Evolutionary conservation across 2,888 invertebrate genomes (phyloP), one percentile per base, ranked within the genome.

Genomic region (Achlya flavicornis): DNA sequence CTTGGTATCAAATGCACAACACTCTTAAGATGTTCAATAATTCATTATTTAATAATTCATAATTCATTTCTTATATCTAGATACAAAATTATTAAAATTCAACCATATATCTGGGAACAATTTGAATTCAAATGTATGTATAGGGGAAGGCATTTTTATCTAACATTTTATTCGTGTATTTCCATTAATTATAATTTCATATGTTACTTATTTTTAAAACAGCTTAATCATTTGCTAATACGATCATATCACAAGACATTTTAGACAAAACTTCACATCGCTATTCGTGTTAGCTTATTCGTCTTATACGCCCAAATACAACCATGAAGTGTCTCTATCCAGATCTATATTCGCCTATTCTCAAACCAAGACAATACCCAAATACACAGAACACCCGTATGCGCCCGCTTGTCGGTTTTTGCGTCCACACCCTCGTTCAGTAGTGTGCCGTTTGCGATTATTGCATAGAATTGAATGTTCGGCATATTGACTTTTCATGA

Each of bases 81-180:
- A 76, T 77, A 78, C 67, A 79, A 78, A 78, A 78, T 78, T 75
- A 76, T 72, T 75, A 73, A 72, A 75, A 76, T 64, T 66, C 66
- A 66, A 68, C 41, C 35, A 62, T 41, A 53, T 63, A 57, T 60
- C 26, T 60, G 60, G 16, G 60, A 41, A 53, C 53, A 4, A 53
- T 41, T 41, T n/a, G 35, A 41, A 48, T 48, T 53, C 19, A 53
- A 53, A 53, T 53, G 53, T 46, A 57, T 57, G 10, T 63, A 65
- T 63, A 63, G 57, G 53, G 65, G 63, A 63, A 65, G 65, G 61
- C 63, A 63, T 65, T 61, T 63, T 61, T 58, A 65, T 53, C 10
- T 19, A 19, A 46, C 46, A 46, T n/a, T 46, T 53, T 53, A 53
- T 53, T 48, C 14, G 10, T 19, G 53, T 53, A 19, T 53, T 53